Percentiles rank a stretch among this genome's conserved stretches.
Conservation (phyloP, 2,113 vertebrate species). For the Aspiorhynchus laticeps region DNA sequence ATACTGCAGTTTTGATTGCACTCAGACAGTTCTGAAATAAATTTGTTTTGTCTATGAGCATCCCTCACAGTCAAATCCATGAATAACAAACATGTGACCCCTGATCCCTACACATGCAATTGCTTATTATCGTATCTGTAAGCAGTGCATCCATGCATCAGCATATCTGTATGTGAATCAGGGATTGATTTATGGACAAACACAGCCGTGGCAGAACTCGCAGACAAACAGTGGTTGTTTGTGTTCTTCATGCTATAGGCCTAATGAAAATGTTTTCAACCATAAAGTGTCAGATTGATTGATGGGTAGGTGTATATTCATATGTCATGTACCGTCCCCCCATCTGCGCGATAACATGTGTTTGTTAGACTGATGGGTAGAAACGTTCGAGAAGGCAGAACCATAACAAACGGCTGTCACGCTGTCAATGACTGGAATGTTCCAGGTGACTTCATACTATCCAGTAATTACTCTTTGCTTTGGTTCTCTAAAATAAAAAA, state of each 20-base stretch:
- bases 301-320: conserved; percentile 33
- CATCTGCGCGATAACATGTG: not conserved
- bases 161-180: conserved; percentile 1
- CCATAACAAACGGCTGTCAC: not conserved
- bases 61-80: not conserved
- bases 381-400: conserved; percentile 3
- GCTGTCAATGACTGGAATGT: conserved; percentile 1
- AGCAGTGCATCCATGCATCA: not conserved
- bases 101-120: not conserved
- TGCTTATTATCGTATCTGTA: not conserved
- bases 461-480: not conserved
- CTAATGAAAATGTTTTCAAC: conserved; percentile 40
- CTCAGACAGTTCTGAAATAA: not conserved
- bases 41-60: not conserved
- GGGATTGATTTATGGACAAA: conserved; percentile 8
- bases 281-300: conserved; percentile 42
- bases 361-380: conserved; percentile 2
- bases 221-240: conserved; percentile 36
- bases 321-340: not conserved
- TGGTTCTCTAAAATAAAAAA: not conserved
- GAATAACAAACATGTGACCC: not conserved
- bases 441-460: not conserved
- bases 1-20: not conserved
- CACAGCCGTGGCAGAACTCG: not conserved
- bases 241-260: conserved; percentile 55